Percentiles rank a stretch among this genome's conserved stretches.
phyloP scores from a whole-genome alignment of 2,113 vertebrate species.

The Typhlomys cinereus region DNA sequence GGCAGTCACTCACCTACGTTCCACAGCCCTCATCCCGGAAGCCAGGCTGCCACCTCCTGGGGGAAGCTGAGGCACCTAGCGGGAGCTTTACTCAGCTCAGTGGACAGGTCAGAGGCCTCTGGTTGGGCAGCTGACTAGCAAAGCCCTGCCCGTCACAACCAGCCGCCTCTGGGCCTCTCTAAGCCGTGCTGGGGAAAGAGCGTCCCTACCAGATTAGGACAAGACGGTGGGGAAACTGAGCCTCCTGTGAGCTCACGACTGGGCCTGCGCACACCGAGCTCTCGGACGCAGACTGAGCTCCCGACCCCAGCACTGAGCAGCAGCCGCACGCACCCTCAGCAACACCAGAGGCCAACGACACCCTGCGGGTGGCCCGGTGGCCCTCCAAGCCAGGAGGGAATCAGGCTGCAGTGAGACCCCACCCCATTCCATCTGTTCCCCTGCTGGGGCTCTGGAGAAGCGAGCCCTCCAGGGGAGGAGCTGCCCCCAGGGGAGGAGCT shows the following conservation, averaged over 20 bases:
- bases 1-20: background rate
- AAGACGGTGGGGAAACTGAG: fast-evolving
- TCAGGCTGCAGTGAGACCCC: fast-evolving
- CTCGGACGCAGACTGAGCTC: fast-evolving
- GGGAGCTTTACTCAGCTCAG: background rate
- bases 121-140: fast-evolving
- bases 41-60: background rate
- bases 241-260: background rate
- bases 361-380: fast-evolving
- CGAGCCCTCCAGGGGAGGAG: too few relatives aligned
- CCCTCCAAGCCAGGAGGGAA: fast-evolving
- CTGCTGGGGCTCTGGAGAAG: background rate
- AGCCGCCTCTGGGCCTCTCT: background rate
- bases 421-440: background rate
- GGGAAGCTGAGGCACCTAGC: background rate
- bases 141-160: too few relatives aligned
- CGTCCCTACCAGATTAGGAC: background rate
- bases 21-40: background rate
- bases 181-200: background rate
- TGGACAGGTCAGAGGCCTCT: background rate
- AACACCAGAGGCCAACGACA: background rate
- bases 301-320: fast-evolving
- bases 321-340: background rate
- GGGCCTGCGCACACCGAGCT: background rate
- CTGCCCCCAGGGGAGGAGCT: too few relatives aligned